Evolutionary conservation across 1,140 invertebrate species (phyloP).

Genomic region (Harlomillsia oculata): DNA sequence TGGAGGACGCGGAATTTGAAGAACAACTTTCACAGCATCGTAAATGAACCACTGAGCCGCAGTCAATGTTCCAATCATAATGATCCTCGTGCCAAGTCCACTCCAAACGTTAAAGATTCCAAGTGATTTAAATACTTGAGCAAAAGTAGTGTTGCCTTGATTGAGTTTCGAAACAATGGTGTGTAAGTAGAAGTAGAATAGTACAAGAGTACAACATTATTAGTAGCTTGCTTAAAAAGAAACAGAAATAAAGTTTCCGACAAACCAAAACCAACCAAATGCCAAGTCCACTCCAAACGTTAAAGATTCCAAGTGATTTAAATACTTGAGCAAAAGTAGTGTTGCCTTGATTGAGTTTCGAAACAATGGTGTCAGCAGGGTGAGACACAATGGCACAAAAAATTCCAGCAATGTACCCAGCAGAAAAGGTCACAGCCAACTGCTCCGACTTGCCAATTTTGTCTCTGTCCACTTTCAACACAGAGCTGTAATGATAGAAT

Average conservation of each 20-base stretch:
- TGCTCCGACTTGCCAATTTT: constrained; percentile 92
- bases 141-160: constrained; percentile 61
- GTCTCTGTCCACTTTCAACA: constrained; percentile 88
- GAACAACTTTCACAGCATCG: constrained; percentile 49
- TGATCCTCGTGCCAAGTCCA: constrained; percentile 54
- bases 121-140: constrained; percentile 61
- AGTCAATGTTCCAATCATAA: constrained; percentile 63
- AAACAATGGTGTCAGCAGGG: constrained; percentile 97
- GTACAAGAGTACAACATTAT: too few relatives aligned
- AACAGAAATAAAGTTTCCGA: too few relatives aligned
- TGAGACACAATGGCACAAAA: constrained; percentile 99
- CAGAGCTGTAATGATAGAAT: constrained; percentile 49
- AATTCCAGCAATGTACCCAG: constrained; percentile 98
- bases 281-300: constrained; percentile 53
- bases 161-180: too few relatives aligned
- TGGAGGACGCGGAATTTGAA: constrained; percentile 52
- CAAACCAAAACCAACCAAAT: constrained; percentile 65
- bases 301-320: constrained; percentile 56
- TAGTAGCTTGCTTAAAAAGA: too few relatives aligned
- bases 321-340: constrained; percentile 64
- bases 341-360: constrained; percentile 87
- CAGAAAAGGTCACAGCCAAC: constrained; percentile 89
- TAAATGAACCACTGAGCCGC: constrained; percentile 65
- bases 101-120: constrained; percentile 55
- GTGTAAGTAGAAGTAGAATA: too few relatives aligned